Evolutionary conservation across 2,888 invertebrate species (phyloP), one percentile per base, ranked within the genome.

Genomic region (Melieria omissa): DNA sequence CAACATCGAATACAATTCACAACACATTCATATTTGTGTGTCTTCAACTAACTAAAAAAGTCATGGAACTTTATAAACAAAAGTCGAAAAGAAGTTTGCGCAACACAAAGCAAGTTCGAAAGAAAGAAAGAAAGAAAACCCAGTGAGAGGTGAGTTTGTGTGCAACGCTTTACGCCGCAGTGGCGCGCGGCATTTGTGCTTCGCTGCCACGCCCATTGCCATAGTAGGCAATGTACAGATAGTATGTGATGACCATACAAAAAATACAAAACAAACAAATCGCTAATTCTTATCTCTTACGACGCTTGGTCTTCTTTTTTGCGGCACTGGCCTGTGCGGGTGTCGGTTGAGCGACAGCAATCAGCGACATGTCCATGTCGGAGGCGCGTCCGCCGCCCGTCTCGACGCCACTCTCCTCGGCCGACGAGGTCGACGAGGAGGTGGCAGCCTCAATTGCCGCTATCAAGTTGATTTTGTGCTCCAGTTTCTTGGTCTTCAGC

Each of bases 211-310:
- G 46, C 49, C 47, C 65, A 16, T 72, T 70, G 68, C 66, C 65
- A 16, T 74, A 80, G 71, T 81, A 80, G 65, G 79, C 78, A 71
- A 82, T 83, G 74, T 84, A 86, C 71, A 85, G 78, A 79, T 85
- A 86, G 81, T 86, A 86, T 74, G 83, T 80, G 57, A 79, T 82
- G 72, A 85, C 80, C 75, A 87, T 79, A 83, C 84, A 85, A 82
- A 84, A 86, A 79, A 85, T 84, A 84, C 85, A 86, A 84, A 86
- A 83, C 83, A 87, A 85, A 84, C 85, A 86, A 80, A 87, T 85
- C 78, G 86, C 85, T 87, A 87, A 87, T 83, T 86, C 87, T 87
- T 87, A 87, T 87, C 87, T 87, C 72, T 86, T 87, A 75, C 87
- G 87, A 29, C 85, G 84, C 77, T 85, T 86, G 3, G 85, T 83